Conservation (phyloP, 1,140 invertebrate species). For the Diuraphis noxia region DNA sequence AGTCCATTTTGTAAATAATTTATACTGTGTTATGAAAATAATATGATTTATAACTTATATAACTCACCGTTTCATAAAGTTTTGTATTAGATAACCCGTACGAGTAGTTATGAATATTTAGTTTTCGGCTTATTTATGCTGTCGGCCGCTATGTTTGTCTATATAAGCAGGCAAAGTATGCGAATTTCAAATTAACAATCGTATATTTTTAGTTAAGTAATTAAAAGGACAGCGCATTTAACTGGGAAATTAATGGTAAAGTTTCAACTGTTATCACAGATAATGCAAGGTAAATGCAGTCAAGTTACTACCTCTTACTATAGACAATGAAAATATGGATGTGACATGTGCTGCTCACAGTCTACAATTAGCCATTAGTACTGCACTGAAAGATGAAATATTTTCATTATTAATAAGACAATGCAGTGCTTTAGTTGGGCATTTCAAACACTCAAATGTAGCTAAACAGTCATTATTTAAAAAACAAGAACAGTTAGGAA, state of each 20-base stretch:
- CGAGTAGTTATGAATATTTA: too few species aligned
- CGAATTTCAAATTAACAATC: too few species aligned
- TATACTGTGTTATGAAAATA: too few species aligned
- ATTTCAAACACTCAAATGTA: constrained; percentile 26
- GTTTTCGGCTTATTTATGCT: too few species aligned
- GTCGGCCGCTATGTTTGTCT: too few species aligned
- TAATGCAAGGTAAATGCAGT: not conserved
- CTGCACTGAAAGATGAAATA: constrained; percentile 2
- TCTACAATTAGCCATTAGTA: constrained; percentile 22
- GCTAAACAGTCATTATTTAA: not conserved
- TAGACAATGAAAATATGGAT: constrained; percentile 19
- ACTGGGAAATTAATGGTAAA: constrained; percentile 15
- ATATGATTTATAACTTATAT: too few species aligned
- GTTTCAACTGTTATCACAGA: not conserved
- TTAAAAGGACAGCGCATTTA: too few species aligned
- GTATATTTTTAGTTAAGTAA: too few species aligned
- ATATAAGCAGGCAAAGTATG: too few species aligned
- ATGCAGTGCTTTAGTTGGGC: not conserved
- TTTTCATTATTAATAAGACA: constrained; percentile 1
- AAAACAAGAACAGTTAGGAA: constrained; percentile 12
- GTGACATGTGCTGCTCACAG: constrained; percentile 25
- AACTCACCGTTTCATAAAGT: too few species aligned
- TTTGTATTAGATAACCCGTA: too few species aligned
- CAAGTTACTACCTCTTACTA: not conserved
- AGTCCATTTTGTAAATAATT: too few species aligned